A percentile compares a stretch with the other conserved stretches of the same genome.
These are phyloP conservation scores for Capra hircus DNA, from an alignment of 2,113 vertebrate genomes.

Conservation along the genomic window DNA sequence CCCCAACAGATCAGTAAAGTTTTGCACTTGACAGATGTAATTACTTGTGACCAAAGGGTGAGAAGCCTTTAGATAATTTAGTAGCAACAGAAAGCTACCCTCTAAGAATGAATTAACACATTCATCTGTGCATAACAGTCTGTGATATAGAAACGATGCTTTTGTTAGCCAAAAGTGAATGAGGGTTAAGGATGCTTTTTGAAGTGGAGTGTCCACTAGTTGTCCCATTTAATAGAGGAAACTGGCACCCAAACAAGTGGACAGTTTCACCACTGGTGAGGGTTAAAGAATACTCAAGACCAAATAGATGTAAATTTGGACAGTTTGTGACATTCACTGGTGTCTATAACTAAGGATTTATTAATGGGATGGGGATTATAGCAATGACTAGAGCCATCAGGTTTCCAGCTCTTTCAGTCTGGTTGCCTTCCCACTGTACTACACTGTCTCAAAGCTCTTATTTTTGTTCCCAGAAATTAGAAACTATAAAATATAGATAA, in stretches of 20 bases:
- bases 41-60: neutral
- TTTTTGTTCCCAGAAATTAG: neutral
- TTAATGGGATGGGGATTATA: neutral
- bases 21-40: neutral
- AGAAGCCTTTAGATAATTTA: conserved; percentile 38
- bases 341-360: neutral
- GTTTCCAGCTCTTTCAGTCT: neutral
- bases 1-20: neutral
- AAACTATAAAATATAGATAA: neutral
- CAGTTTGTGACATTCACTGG: neutral
- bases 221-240: neutral
- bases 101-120: conserved; percentile 61
- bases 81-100: conserved; percentile 46
- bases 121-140: conserved; percentile 50
- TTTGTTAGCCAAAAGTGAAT: neutral
- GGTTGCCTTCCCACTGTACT: neutral
- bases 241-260: neutral
- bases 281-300: neutral
- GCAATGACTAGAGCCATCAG: neutral
- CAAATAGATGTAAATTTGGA: neutral
- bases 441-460: neutral
- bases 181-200: neutral
- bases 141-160: neutral
- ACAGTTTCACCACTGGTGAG: no score
- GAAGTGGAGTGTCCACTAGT: neutral